Base-by-base conservation (phyloP, 2,888 invertebrate species). In the Trissoscelio sp. region DNA sequence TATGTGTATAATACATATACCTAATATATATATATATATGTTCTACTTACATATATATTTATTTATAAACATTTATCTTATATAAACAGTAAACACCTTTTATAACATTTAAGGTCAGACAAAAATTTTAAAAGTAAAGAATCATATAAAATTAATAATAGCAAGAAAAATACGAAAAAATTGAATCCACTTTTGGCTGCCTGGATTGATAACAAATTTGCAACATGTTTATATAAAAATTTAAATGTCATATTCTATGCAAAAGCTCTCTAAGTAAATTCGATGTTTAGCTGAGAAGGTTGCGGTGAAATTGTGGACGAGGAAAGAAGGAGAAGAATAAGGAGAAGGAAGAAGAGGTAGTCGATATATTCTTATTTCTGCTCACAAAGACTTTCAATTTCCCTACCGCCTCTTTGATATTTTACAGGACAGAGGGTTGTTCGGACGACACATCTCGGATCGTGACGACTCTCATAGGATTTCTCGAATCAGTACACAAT, bases 381-480 rank as follows among this genome's bases (percentile, higher is more conserved):
- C 86, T 85, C 86, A 89, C 89, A 89, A 89, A 89, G 89, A 89
- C 88, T 89, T 89, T 89, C 88, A 89, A 89, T 89, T 89, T 89
- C 89, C 87, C 87, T 88, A 86, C 86, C 84, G 85, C 86, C 87
- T 86, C 88, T 88, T 88, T 88, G 88, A 88, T 89, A 89, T 88
- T 89, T 87, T 85, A 85, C 87, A 84, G 86, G 86, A 85, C 83
- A 81, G 82, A 75, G 79, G 70, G 79, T 70, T 70, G 79, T 73
- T 64, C 82, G 84, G 80, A 81, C 86, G 87, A 84, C 85, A 75
- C 83, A 85, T 85, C 83, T 73, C 81, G 57, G 46, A 42, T 51
- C 44, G 58, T 20, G 42, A 70, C 55, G 69, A 67, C 62, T 69
- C 69, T 77, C 51, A 18, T 16, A 67, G 66, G 67, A 69, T 70